These are phyloP conservation scores for Alectoris magna DNA, from an alignment of 2,797 vertebrate species.

Conservation along the genomic window DNA sequence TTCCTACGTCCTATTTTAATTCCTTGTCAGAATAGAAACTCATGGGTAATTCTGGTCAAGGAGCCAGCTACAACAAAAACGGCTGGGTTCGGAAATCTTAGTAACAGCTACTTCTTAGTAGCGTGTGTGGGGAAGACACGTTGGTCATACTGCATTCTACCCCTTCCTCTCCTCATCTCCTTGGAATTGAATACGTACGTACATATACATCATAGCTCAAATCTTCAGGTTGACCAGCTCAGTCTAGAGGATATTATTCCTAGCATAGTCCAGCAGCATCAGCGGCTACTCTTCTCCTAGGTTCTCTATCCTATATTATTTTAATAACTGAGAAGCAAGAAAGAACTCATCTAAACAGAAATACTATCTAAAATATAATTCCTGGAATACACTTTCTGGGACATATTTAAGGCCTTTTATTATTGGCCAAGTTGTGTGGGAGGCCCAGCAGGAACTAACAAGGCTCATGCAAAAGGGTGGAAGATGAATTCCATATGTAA, in stretches of 20 bases:
- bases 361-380: not conserved
- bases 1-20: not conserved
- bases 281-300: not conserved
- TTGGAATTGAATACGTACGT: not conserved
- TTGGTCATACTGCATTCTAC: not conserved
- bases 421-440: constrained; percentile 23
- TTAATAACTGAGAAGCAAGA: not conserved
- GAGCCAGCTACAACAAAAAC: not conserved
- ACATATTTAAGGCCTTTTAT: not conserved
- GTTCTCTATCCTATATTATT: not conserved
- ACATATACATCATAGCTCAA: not conserved
- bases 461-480: constrained; percentile 23
- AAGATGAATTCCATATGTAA: constrained; percentile 18
- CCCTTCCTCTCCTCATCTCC: not conserved
- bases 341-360: not conserved
- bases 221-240: not conserved
- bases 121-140: rapidly evolving
- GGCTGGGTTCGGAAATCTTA: not conserved
- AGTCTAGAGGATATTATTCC: not conserved
- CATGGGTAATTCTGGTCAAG: not conserved
- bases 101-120: not conserved
- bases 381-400: constrained; percentile 16
- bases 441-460: constrained; percentile 15
- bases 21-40: not conserved
- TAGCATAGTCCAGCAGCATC: not conserved